Conservation (phyloP, 2,797 vertebrate species). For the Hafferia zeledoni region DNA sequence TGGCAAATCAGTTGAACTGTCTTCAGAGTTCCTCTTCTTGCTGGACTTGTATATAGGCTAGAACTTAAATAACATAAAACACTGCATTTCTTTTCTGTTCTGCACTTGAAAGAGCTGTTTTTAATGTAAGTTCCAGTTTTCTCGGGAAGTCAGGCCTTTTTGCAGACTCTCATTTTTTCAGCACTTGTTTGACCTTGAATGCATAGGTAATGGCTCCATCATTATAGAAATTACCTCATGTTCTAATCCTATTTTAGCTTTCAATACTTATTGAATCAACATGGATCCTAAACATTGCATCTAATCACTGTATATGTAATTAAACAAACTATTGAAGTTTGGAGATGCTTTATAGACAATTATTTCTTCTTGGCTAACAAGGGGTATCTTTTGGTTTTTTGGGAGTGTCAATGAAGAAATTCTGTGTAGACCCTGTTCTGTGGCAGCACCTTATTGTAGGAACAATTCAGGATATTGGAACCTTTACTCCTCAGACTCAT, state of each 20-base stretch:
- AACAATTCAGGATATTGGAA: background rate
- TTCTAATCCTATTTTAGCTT: background rate
- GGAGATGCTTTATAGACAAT: background rate
- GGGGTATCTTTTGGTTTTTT: background rate
- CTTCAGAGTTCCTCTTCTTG: background rate
- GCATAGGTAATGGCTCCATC: background rate
- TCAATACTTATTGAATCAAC: background rate
- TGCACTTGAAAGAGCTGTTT: background rate
- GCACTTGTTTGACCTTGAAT: background rate
- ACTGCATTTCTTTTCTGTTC: background rate
- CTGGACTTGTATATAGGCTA: background rate
- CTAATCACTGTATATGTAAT: background rate
- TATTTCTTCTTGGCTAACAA: background rate
- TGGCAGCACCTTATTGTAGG: background rate
- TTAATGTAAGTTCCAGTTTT: background rate
- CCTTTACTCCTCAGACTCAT: background rate
- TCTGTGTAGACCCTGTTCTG: background rate
- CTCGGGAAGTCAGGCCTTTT: background rate
- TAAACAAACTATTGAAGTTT: background rate
- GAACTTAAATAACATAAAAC: background rate
- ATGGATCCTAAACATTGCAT: background rate
- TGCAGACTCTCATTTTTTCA: background rate
- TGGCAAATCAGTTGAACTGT: background rate
- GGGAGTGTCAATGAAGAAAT: background rate
- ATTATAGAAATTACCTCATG: background rate